Evolutionary conservation across 64 coral and sea anemone species (phyloP), one percentile per base, ranked within the genome.

Genomic region (Dendronephthya gigantea): DNA sequence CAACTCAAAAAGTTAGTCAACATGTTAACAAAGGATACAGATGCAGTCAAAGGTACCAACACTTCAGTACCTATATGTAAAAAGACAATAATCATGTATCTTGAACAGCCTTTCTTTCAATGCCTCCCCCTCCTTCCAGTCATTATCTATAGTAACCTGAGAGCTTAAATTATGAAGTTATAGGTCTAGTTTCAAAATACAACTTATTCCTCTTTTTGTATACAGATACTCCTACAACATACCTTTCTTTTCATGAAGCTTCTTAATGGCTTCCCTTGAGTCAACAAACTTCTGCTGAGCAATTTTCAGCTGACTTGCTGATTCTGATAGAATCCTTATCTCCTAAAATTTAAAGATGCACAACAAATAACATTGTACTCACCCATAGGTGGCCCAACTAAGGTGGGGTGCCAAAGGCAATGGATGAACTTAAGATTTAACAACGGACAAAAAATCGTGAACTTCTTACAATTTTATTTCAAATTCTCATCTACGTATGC

Each of bases 231-330:
- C 41, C 41, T 45, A n/a, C 1, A 25, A 41, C 51, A 72, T 68
- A 98, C 95, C 95, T 87, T 92, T 90, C 82, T 87, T 86, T 14
- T 90, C 72, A 22, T 56, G 87, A 35, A 98, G 17, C 87, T 98
- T 98, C 23, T 89, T 88, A 33, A 98, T 89, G 84, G 93, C 90
- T 43, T 98, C 95, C 85, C 90, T 91, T 0, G 95, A 98, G 50
- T 98, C 92, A 58, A 81, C 84, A 47, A 93, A 98, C 59, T 93
- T 98, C 40, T 98, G 95, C 47, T 98, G 95, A 50, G 95, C 95
- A 49, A 98, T 7, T 76, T 98, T 98, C 39, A 98, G 40, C 40
- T 93, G 87, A 12, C 82, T 89, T 92, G 93, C 91, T 22, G 95
- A 98, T 35, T 93, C 92, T 33, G 91, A 91, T 25, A 98, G 87